These are phyloP conservation scores for Meiosimyza platycephala DNA, from an alignment of 2,888 invertebrate genomes.

Conservation along the genomic window DNA sequence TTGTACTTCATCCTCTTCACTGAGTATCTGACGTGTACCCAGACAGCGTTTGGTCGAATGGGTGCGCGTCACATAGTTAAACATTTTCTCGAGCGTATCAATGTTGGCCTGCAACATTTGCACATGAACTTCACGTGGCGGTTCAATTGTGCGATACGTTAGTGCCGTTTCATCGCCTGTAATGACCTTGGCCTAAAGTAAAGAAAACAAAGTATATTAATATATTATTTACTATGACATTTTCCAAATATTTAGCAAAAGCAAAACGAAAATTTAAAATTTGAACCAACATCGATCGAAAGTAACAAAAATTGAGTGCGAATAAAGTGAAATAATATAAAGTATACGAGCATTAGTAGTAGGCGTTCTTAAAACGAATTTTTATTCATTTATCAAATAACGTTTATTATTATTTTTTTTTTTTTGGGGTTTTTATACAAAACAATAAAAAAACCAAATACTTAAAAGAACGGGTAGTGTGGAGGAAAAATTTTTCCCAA, in stretches of 20 bases:
- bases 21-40: conserved; percentile 89
- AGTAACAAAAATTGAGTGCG: too few relatives aligned
- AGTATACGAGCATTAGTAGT: too few relatives aligned
- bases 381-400: too few relatives aligned
- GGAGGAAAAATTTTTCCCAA: not conserved
- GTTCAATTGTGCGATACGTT: conserved; percentile 79
- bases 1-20: conserved; percentile 94
- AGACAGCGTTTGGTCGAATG: conserved; percentile 82
- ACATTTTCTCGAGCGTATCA: conserved; percentile 85
- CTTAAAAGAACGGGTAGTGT: too few relatives aligned
- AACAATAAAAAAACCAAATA: too few relatives aligned
- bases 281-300: too few relatives aligned
- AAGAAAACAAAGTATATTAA: not conserved
- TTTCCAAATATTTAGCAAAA: too few relatives aligned
- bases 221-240: not conserved
- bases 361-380: too few relatives aligned
- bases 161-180: conserved; percentile 74
- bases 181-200: conserved; percentile 76
- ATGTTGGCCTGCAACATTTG: conserved; percentile 81
- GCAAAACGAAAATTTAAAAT: too few relatives aligned
- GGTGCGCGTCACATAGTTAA: conserved; percentile 80
- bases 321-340: too few relatives aligned
- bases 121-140: conserved; percentile 78
- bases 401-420: too few relatives aligned
- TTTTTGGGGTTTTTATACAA: too few relatives aligned